Evolutionary conservation across 2,113 vertebrate genomes (phyloP).

Genomic region (Prinia subflava): DNA sequence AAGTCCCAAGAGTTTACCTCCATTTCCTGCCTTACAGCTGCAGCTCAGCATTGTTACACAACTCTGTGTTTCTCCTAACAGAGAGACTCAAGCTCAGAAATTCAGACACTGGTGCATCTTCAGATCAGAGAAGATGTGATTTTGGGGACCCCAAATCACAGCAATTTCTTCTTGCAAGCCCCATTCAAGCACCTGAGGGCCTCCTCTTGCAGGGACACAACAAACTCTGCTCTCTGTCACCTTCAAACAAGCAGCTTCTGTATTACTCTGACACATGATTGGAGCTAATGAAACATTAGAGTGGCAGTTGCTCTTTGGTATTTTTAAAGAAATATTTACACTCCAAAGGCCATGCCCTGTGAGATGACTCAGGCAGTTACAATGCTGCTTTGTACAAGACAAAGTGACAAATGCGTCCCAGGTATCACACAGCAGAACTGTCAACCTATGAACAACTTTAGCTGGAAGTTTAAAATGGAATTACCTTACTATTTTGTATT

Average conservation of each 20-base stretch:
- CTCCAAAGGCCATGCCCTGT: not conserved
- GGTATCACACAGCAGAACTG: not conserved
- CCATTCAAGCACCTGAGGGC: not conserved
- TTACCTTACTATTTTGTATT: not conserved
- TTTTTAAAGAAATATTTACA: constrained; percentile 14
- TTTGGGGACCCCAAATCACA: not conserved
- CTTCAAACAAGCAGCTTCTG: not conserved
- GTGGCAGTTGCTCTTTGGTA: not conserved
- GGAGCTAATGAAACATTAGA: not conserved
- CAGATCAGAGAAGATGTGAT: not conserved
- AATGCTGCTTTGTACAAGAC: not conserved
- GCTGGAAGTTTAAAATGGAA: not conserved
- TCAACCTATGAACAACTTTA: not conserved
- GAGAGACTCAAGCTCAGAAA: not conserved
- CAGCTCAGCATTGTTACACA: not conserved
- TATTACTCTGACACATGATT: not conserved
- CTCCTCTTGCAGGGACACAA: not conserved
- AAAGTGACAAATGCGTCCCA: not conserved
- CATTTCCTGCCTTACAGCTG: not conserved
- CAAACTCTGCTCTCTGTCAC: not conserved
- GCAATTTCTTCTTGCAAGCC: not conserved
- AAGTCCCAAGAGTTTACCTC: not conserved
- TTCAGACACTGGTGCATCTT: not conserved
- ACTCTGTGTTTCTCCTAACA: not conserved
- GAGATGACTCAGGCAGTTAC: not conserved